These are phyloP conservation scores for Scaptodrosophila lebanonensis DNA, from an alignment of 1,140 invertebrate genomes.

Conservation along the genomic window DNA sequence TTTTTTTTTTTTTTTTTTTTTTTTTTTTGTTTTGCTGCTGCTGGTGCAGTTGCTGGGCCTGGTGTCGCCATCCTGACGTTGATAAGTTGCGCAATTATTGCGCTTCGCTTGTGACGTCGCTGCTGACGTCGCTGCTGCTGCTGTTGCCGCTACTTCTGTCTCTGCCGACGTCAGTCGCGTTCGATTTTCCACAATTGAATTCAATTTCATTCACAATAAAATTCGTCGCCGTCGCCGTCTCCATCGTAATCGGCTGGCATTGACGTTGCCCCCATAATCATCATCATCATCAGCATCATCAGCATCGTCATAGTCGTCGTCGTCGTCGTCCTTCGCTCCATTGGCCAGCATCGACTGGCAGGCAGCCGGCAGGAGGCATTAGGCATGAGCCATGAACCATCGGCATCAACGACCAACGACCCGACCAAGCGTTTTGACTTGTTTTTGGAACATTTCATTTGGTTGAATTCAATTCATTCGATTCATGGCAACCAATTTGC, in stretches of 20 bases:
- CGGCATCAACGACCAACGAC: not conserved
- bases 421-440: conserved; percentile 6
- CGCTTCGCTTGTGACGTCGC: conserved; percentile 28
- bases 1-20: too few relatives aligned
- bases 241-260: conserved; percentile 12
- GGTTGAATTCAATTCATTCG: conserved; percentile 41
- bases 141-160: too few relatives aligned
- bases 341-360: conserved; percentile 18
- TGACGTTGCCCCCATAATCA: conserved; percentile 6
- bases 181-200: conserved; percentile 42
- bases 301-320: conserved; percentile 11
- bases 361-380: conserved; percentile 25
- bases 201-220: conserved; percentile 59
- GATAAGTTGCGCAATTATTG: conserved; percentile 50
- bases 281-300: conserved; percentile 35
- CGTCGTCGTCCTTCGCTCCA: too few relatives aligned
- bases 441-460: conserved; percentile 32
- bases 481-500: conserved; percentile 68
- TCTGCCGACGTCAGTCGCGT: conserved; percentile 10
- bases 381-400: too few relatives aligned
- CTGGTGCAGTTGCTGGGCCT: too few relatives aligned
- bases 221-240: conserved; percentile 17
- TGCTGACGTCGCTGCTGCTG: not conserved
- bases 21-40: too few relatives aligned
- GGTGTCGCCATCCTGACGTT: conserved; percentile 23